Base-by-base conservation (phyloP, 2,113 vertebrate species). In the Australoheros scitulus region DNA sequence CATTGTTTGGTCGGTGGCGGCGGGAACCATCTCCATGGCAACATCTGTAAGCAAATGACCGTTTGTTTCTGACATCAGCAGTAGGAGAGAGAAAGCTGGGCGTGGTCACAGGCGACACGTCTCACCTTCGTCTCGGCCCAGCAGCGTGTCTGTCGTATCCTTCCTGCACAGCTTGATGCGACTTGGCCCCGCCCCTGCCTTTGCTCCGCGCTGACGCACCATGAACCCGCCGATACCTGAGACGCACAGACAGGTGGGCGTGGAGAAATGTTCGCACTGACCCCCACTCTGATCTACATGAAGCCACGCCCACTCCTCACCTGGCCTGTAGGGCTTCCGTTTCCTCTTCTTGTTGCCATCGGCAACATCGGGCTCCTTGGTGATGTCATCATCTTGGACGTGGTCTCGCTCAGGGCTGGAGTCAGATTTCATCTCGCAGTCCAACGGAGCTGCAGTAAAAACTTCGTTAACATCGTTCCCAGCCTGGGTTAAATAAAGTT, bases 221-320 rank as follows among this genome's bases (percentile, higher is more conserved):
- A 99, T 99, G 93, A 99, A 99, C 32, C 98, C 98, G 74, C 98
- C 98, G 56, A 99, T 99, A 88, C 98, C 98, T 98, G 89, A 22
- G 80, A 84, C 14, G 15, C 41, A n/a, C 29, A 72, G 36, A 65
- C 43, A 32, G 13, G 60, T 9, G 18, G 32, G 47, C 17, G 11
- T 20, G 14, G 56, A 61, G 15, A 38, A 24, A 22, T 11, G 15
- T 52, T 15, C 0, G 10, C 17, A 32, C 43, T 32, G 65, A 70
- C 50, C 43, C 64, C 24, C 7, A 5, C 24, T 32, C 41, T 38
- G 58, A 7, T 1, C 24, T 20, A 43, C 32, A 24, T 29, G 17
- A 7, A 11, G 34, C 6, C 8, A 56, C 18, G 5, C 36, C 15
- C 34, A 34, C n/a, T 61, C n/a, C 88, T 58, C 94, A 98, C 98